Percentiles rank a stretch among this genome's conserved stretches.
phyloP scores from a whole-genome alignment of 2,113 vertebrate species.

The Amia ocellicauda region DNA sequence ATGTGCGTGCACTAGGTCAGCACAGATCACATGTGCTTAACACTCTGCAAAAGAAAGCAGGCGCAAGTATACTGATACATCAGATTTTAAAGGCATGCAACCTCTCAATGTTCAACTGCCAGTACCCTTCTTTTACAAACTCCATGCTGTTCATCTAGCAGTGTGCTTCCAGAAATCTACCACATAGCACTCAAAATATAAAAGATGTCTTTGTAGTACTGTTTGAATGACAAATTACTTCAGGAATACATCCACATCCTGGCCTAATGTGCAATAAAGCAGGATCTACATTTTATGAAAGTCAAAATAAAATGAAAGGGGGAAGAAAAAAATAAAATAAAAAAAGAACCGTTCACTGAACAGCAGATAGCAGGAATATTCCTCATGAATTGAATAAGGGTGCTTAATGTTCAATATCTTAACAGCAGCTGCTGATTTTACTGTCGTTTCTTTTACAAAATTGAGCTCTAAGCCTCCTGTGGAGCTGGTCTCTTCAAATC shows the following conservation, averaged over 20 bases:
- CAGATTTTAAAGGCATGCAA: constrained; percentile 72
- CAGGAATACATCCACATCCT: constrained; percentile 69
- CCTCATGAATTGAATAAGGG: constrained; percentile 69
- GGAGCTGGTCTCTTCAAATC: constrained; percentile 93
- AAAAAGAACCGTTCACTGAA: constrained; percentile 78
- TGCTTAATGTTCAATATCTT: constrained; percentile 73
- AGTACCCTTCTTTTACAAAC: constrained; percentile 53
- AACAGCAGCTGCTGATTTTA: constrained; percentile 76
- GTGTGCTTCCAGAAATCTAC: constrained; percentile 54
- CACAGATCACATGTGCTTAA: constrained; percentile 51
- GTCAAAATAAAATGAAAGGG: constrained; percentile 58
- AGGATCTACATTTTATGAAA: constrained; percentile 78
- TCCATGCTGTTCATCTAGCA: constrained; percentile 54
- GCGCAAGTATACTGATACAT: constrained; percentile 53
- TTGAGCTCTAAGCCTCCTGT: constrained; percentile 82
- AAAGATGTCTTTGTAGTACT: constrained; percentile 65
- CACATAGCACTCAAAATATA: constrained; percentile 55
- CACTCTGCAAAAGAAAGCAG: constrained; percentile 52
- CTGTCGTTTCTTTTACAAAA: constrained; percentile 61
- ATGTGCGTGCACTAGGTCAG: constrained; percentile 42
- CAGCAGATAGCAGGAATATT: constrained; percentile 80
- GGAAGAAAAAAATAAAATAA: constrained; percentile 40
- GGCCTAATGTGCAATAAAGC: constrained; percentile 82
- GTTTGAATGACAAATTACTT: constrained; percentile 68
- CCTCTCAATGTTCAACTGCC: constrained; percentile 57